A percentile compares a stretch with the other conserved stretches of the same genome.
Evolutionary conservation across 2,113 vertebrate genomes (phyloP).

Genomic region (Tor tambroides): DNA sequence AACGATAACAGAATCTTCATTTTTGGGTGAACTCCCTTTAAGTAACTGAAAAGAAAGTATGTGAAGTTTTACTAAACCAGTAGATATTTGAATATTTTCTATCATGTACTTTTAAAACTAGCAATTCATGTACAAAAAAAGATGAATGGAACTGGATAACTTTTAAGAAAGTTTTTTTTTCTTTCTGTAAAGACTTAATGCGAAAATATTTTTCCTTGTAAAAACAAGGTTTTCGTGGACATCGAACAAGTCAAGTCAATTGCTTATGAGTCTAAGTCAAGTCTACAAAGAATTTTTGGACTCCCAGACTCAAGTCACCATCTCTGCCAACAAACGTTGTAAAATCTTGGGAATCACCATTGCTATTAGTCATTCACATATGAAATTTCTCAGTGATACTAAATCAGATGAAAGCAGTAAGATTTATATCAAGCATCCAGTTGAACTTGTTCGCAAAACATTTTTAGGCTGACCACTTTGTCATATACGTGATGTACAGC

Average conservation of each 20-base stretch:
- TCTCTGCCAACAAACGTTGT: neutral
- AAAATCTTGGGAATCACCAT: neutral
- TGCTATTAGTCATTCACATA: neutral
- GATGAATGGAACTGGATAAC: too few species aligned
- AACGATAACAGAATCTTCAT: neutral
- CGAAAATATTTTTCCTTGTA: too few species aligned
- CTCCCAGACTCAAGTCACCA: neutral
- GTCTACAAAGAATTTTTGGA: neutral
- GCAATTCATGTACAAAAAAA: too few species aligned
- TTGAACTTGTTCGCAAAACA: neutral
- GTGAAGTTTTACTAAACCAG: neutral
- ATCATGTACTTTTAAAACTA: neutral
- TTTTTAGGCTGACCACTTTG: neutral
- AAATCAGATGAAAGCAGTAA: neutral
- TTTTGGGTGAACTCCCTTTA: neutral
- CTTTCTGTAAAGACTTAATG: too few species aligned
- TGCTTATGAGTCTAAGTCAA: neutral
- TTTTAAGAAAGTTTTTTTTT: too few species aligned
- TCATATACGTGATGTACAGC: neutral
- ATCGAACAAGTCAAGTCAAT: neutral
- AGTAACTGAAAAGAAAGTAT: neutral
- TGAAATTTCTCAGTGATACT: neutral
- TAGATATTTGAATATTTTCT: neutral
- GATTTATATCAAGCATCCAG: neutral
- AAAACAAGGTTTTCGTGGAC: neutral